Evolutionary conservation across 2,888 invertebrate species (phyloP), one percentile per base, ranked within the genome.

Genomic region (Dasypolia templi): DNA sequence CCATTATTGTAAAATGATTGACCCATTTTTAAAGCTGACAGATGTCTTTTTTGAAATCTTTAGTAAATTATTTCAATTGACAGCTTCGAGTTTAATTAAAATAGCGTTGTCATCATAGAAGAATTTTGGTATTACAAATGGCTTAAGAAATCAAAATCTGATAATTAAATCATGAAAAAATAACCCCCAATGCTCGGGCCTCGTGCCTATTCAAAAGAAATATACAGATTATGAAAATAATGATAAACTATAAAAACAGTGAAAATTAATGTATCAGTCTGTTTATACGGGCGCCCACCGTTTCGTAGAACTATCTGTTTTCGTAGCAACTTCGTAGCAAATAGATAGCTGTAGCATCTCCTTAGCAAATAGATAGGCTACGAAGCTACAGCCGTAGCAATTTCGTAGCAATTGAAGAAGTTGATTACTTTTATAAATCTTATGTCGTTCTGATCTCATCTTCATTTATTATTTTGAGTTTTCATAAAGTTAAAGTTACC

Each of bases 341-440:
- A 75, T 44, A 73, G 62, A 75, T 62, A 73, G 63, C 44, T 29
- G 84, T 82, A 79, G 75, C 74, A 77, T 83, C 69, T 49, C 46
- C 77, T 67, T 83, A 74, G 75, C 75, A 51, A 61, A 77, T 49
- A 77, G 56, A 74, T 49, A 77, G 26, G 39, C 69, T 70, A 70
- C 69, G 69, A n/a, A n/a, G 51, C 42, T 32, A n/a, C 70, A 35
- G 19, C 32, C 68, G 77, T 74, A 74, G 75, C 75, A n/a, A n/a
- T n/a, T n/a, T 77, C 58, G 61, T 61, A 75, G 72, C 49, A 62
- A 61, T 62, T 26, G 1, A 79, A 51, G 26, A 6, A 29, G 14
- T 22, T 17, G 0, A 42, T 29, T 3, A 9, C 29, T 19, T 55
- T 29, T 29, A 55, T 17, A n/a, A 17, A 22, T 55, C 14, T 32